Conservation (phyloP, 1,140 invertebrate genomes). For the Sipha flava region DNA sequence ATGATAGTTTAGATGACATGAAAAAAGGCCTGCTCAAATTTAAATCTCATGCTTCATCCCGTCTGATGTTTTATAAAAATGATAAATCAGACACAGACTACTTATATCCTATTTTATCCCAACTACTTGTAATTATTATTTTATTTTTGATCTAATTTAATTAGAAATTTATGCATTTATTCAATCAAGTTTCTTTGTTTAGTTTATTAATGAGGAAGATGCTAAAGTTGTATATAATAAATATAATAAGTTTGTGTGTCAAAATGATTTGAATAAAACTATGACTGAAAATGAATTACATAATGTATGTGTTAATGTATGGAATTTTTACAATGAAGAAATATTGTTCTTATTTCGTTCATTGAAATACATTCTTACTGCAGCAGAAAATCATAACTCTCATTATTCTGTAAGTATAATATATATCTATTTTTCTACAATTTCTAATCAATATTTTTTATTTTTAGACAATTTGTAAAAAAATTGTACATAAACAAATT, state of each 20-base stretch:
- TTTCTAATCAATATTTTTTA: background rate
- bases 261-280: background rate
- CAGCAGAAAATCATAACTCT: slow-evolving; percentile 2
- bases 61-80: slow-evolving; percentile 6
- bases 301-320: slow-evolving; percentile 10
- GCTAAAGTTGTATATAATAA: background rate
- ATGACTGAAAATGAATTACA: slow-evolving; percentile 13
- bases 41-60: background rate
- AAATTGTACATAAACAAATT: slow-evolving; percentile 12
- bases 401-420: slow-evolving; percentile 13
- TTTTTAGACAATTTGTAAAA: background rate
- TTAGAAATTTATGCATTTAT: background rate
- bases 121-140: slow-evolving; percentile 19
- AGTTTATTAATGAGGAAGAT: slow-evolving; percentile 5
- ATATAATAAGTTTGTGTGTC: background rate
- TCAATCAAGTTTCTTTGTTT: background rate
- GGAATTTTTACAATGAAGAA: slow-evolving; percentile 26
- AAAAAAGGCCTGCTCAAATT: slow-evolving; percentile 23
- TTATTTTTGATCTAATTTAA: background rate
- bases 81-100: slow-evolving; percentile 18
- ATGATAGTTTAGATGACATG: slow-evolving; percentile 7
- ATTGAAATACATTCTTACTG: slow-evolving; percentile 17
- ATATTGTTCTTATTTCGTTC: slow-evolving; percentile 20
- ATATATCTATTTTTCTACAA: background rate
- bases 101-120: slow-evolving; percentile 1